Evolutionary conservation across 2,113 vertebrate species (phyloP).

Genomic region (Athene cunicularia): DNA sequence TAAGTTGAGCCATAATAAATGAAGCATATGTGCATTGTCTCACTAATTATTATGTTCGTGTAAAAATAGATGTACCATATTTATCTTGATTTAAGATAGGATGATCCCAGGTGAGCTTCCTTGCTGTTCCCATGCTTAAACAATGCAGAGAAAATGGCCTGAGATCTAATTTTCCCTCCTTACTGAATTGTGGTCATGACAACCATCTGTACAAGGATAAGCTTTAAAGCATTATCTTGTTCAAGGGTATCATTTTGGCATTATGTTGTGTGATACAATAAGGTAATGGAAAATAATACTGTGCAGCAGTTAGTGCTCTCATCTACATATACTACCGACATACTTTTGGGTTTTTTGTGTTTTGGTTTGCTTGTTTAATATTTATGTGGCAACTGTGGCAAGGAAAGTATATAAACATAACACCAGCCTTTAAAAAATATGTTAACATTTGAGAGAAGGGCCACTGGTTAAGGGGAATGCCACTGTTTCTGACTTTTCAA

Average conservation of each 20-base stretch:
- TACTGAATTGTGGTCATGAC: slow-evolving; percentile 47
- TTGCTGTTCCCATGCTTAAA: slow-evolving; percentile 35
- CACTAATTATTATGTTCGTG: background rate
- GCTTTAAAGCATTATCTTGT: background rate
- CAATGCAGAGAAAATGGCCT: slow-evolving; percentile 51
- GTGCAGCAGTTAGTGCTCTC: background rate
- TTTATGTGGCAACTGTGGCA: background rate
- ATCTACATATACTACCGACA: background rate
- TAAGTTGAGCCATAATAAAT: background rate
- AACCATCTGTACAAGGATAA: slow-evolving; percentile 66
- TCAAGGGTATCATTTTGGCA: slow-evolving; percentile 33
- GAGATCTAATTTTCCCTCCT: slow-evolving; percentile 61
- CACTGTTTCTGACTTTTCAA: background rate
- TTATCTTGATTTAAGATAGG: slow-evolving; percentile 34
- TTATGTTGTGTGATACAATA: background rate
- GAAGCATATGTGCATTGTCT: background rate
- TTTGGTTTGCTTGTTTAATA: background rate
- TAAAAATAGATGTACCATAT: background rate
- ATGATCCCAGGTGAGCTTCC: slow-evolving; percentile 35
- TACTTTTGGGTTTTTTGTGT: background rate
- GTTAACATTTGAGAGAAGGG: background rate
- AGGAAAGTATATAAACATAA: background rate
- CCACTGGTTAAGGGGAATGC: background rate
- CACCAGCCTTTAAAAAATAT: background rate
- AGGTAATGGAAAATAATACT: slow-evolving; percentile 37